These are phyloP conservation scores for Gandaritis pyraliata DNA, from an alignment of 2,888 invertebrate species.

Conservation along the genomic window DNA sequence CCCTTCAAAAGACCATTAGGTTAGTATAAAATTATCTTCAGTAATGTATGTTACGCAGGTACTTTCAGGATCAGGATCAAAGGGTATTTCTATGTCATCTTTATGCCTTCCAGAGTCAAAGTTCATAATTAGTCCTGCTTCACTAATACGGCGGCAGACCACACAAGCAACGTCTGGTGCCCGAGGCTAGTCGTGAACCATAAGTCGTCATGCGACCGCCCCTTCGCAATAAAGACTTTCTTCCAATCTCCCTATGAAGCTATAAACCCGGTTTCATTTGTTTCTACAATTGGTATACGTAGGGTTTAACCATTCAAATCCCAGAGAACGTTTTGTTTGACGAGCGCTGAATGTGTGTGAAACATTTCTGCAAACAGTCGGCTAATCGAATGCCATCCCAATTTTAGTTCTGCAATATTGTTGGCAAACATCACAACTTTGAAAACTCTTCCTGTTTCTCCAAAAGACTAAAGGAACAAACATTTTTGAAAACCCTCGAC, in stretches of 20 bases:
- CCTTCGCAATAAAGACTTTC: slow-evolving; percentile 68
- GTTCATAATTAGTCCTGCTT: slow-evolving; percentile 55
- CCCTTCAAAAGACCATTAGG: not conserved
- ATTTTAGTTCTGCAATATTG: slow-evolving; percentile 9
- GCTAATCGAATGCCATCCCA: slow-evolving; percentile 20
- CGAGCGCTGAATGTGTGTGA: slow-evolving; percentile 39
- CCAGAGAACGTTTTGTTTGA: slow-evolving; percentile 42
- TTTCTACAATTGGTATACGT: slow-evolving; percentile 51
- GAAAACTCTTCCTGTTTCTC: not conserved
- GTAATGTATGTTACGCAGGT: slow-evolving; percentile 3
- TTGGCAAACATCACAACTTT: not conserved
- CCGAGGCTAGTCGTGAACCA: slow-evolving; percentile 75
- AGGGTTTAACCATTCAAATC: slow-evolving; percentile 43
- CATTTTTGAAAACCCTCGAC: too few relatives aligned
- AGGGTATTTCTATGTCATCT: slow-evolving; percentile 16
- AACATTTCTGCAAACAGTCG: slow-evolving; percentile 18
- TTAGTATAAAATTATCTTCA: not conserved
- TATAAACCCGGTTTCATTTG: slow-evolving; percentile 66
- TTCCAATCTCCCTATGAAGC: slow-evolving; percentile 68
- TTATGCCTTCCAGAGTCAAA: slow-evolving; percentile 35
- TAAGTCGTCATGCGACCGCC: slow-evolving; percentile 60
- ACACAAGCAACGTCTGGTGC: slow-evolving; percentile 68
- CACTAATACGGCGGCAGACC: slow-evolving; percentile 63
- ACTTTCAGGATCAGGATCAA: slow-evolving; percentile 2
- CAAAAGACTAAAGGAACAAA: too few relatives aligned